phyloP scores from a whole-genome alignment of 53 echinoderm and acorn worm species.

The Henricia sp. region DNA sequence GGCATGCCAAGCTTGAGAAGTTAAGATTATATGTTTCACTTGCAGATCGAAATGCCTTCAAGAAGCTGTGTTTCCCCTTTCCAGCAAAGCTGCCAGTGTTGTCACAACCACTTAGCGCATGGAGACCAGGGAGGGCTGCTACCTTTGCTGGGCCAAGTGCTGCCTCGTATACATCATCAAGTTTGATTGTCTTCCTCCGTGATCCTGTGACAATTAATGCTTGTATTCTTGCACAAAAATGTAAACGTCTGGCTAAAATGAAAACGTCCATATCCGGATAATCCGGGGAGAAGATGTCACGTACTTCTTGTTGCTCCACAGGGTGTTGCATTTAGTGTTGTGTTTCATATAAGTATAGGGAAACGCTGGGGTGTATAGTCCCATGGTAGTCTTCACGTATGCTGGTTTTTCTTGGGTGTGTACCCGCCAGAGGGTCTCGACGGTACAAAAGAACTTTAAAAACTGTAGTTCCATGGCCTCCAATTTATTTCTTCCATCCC shows the following conservation, averaged over 20 bases:
- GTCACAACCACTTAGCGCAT: constrained; percentile 54
- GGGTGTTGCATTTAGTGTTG: constrained; percentile 15
- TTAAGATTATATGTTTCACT: constrained; percentile 11
- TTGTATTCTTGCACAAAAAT: background rate
- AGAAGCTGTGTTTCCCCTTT: constrained; percentile 21
- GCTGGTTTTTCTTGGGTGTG: too few relatives aligned
- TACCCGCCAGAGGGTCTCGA: too few relatives aligned
- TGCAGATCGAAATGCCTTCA: constrained; percentile 13
- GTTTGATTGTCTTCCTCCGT: background rate
- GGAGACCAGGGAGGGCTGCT: constrained; percentile 42
- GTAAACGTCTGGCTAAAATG: constrained; percentile 11
- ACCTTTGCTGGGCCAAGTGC: constrained; percentile 7
- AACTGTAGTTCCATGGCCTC: too few relatives aligned
- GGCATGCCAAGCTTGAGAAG: background rate
- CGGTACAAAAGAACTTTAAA: too few relatives aligned
- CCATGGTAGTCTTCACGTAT: too few relatives aligned
- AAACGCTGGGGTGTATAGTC: too few relatives aligned
- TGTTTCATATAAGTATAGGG: too few relatives aligned
- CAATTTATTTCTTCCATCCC: too few relatives aligned
- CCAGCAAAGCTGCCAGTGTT: constrained; percentile 40
- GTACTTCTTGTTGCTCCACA: background rate
- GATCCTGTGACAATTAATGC: constrained; percentile 32
- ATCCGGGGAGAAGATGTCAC: constrained; percentile 30
- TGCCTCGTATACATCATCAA: background rate
- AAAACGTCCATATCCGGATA: constrained; percentile 55